phyloP scores from a whole-genome alignment of 2,797 vertebrate genomes.

The Anableps anableps region DNA sequence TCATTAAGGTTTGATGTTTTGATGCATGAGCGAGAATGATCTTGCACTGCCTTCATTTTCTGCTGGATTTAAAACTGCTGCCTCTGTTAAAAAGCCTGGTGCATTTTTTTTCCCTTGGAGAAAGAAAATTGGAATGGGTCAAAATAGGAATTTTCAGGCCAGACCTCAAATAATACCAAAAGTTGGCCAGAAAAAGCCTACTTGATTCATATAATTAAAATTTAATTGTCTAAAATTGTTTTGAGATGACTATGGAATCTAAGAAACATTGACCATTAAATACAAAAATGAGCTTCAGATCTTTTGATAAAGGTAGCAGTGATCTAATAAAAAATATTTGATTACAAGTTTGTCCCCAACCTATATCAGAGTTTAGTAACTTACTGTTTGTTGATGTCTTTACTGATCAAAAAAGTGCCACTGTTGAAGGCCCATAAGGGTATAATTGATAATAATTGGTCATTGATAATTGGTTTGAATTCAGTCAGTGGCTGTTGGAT shows the following conservation, averaged over 20 bases:
- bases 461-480: not conserved
- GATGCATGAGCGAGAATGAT: not conserved
- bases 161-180: not conserved
- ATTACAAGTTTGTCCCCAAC: not conserved
- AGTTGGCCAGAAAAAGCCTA: not conserved
- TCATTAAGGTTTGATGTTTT: not conserved
- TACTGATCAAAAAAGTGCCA: not conserved
- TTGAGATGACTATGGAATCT: not conserved
- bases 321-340: not conserved
- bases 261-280: not conserved
- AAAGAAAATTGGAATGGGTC: not conserved
- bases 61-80: not conserved
- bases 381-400: not conserved
- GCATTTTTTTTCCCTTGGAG: not conserved
- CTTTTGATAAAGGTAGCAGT: not conserved
- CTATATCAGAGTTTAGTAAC: not conserved
- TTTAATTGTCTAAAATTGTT: not conserved
- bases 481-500: not conserved
- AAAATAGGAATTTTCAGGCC: too few species aligned
- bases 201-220: not conserved
- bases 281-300: not conserved
- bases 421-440: not conserved
- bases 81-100: not conserved
- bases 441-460: not conserved
- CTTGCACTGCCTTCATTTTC: not conserved